Evolutionary conservation across 2,113 vertebrate genomes (phyloP), one percentile per base, ranked within the genome.

Genomic region (Rana temporaria): DNA sequence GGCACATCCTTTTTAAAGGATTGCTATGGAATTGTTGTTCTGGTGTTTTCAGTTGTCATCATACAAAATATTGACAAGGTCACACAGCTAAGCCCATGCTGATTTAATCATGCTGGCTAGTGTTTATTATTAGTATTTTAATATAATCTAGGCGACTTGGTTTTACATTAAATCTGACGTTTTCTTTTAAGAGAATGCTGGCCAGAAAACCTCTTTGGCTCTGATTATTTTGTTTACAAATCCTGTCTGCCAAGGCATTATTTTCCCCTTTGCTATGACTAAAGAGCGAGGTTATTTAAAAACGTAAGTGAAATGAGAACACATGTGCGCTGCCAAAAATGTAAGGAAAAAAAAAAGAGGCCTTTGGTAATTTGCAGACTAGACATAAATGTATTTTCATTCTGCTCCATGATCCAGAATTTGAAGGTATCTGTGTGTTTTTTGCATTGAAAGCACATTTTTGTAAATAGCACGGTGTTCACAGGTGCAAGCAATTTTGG

Each of bases 141-240:
- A 22, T 57, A 70, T 74, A 53, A 59, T 82, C 62, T 74, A 53
- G 26, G 60, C 57, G 74, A 82, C 79, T 82, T 53, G 5, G 20
- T 82, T 74, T 55, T 48, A 65, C 79, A 74, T 75, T 38, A 75
- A 82, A 64, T 75, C 55, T 74, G 24, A 57, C 73, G 66, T 82
- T 73, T 63, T 73, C 26, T 81, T 72, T 42, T 56, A 56, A 18
- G 12, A 42, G 16, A 67, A 48, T 14, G n/a, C 48, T 24, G 67
- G 80, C 80, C 80, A 82, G 63, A 75, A 82, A 82, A 82, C 70
- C 80, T 82, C 24, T 82, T 75, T 82, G 80, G 80, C 70, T 67
- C 32, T 6, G 56, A 65, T 65, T 65, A 74, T 67, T 75, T 82
- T 82, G 80, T 82, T 82, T 82, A 82, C 80, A 67, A 34, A 75